These are phyloP conservation scores for Forbesichthys agassizii DNA, from an alignment of 2,113 vertebrate species.

Conservation along the genomic window DNA sequence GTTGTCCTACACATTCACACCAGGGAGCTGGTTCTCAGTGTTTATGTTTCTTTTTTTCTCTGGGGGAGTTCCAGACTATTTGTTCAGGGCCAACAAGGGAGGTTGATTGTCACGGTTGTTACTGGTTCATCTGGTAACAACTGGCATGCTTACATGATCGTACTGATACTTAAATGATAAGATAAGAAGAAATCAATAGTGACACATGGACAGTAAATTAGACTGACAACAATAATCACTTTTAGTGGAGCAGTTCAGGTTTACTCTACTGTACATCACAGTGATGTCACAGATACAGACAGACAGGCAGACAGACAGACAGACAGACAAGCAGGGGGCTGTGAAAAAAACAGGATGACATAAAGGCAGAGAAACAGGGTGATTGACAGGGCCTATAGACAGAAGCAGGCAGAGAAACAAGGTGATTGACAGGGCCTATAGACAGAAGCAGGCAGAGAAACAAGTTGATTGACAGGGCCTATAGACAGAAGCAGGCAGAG, in stretches of 20 bases:
- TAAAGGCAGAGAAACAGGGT: not conserved
- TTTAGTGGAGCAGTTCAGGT: conserved; percentile 20
- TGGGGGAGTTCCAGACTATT: not conserved
- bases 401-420: too few species aligned
- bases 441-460: not conserved
- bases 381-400: not conserved
- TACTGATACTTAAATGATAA: conserved; percentile 26
- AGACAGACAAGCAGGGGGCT: not conserved
- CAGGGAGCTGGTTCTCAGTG: not conserved
- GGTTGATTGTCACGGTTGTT: not conserved
- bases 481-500: too few species aligned
- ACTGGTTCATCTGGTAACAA: not conserved
- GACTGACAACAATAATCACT: conserved; percentile 45
- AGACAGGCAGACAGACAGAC: conserved; percentile 26
- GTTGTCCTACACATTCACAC: not conserved
- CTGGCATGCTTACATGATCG: not conserved
- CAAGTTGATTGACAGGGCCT: not conserved
- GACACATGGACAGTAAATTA: conserved; percentile 13
- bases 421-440: too few species aligned
- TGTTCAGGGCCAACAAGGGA: not conserved
- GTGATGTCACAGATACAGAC: conserved; percentile 14
- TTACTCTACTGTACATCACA: not conserved
- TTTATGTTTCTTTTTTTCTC: not conserved
- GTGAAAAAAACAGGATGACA: too few species aligned
- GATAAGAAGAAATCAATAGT: conserved; percentile 7